Base-by-base conservation (phyloP, 2,888 invertebrate species). In the Hirtodrosophila confusa region DNA sequence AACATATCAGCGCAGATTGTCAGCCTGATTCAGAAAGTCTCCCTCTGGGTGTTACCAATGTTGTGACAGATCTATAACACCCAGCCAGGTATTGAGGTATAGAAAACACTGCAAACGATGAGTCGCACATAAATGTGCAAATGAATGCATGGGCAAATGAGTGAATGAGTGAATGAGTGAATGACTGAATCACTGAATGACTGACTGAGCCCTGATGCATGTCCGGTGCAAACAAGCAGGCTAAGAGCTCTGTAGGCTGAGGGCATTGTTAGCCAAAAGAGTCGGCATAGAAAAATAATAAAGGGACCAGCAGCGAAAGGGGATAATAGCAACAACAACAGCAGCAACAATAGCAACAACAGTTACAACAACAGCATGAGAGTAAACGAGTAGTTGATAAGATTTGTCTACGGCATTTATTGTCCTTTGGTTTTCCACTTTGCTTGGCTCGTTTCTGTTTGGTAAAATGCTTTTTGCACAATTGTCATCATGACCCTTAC, bases 401-500 rank as follows among this genome's bases (percentile, higher is more conserved):
- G 87, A 84, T 84, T 86, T 84, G 86, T 84, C 75, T 80, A 69
- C 80, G 83, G 69, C 85, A 79, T 86, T 84, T 86, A 78, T 86
- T 79, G 82, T 86, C 54, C 74, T 80, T 84, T 80, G 85, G 69
- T 77, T 77, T 79, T 77, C 79, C 86, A 82, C 74, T 86, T 78
- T 73, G 75, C 67, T 80, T 72, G 78, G 56, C 73, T 75, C 71
- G 67, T 60, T 74, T 75, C 51, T 64, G 51, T 70, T 74, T 70
- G 41, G 51, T 64, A 58, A 73, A 66, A 67, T 76, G 60, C 55
- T 66, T 69, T 60, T 57, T 83, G 68, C 70, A 67, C 82, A 82
- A 82, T 82, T 82, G 82, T 82, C 86, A 83, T 83, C 86, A 80
- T 83, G 86, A 80, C 80, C 86, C 86, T 76, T 53, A 69, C 68